Base-by-base conservation (phyloP, 2,888 invertebrate genomes). In the Clostera curtula region DNA sequence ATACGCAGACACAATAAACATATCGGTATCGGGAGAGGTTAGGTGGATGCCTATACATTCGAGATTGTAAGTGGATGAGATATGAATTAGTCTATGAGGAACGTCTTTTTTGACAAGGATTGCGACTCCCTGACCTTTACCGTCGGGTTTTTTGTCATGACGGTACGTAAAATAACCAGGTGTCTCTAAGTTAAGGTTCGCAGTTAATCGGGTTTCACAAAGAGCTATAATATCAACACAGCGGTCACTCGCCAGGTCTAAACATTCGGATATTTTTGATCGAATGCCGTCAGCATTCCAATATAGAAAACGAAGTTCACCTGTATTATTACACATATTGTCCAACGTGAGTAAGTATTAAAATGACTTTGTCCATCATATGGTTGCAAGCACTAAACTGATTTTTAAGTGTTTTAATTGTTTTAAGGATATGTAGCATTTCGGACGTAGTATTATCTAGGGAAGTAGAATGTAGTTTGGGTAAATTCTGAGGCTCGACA, bases 221-320 rank as follows among this genome's bases (percentile, higher is more conserved):
- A 31, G 2, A 2, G 31, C 24, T 16, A 28, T 18, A 4, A 32
- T 16, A 14, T 32, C 32, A 15, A 23, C 13, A 2, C 21, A 25
- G 9, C 11, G 10, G 8, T 22, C 25, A 11, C 20, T 24, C 12
- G 25, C 22, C 7, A 32, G 11, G 6, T 28, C 10, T 7, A 31
- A 16, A 2, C 31, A 21, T 24, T 31, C 31, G 7, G 7, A 12
- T 2, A 31, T 20, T 27, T 31, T 35, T 0, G 8, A 12, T 1
- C 28, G 29, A 24, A 28, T 26, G 27, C 34, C 34, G 17, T 34
- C 29, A 8, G 27, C 29, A 20, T 29, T 34, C 34, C 34, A 34
- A 3, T 11, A 26, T 4, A 34, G 7, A 5, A 34, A 11, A 10
- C 22, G 19, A 7, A 34, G 8, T 6, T 16, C 14, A 5, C 12